Base-by-base conservation (phyloP, 2,888 invertebrate species). In the Agriotes lineatus region DNA sequence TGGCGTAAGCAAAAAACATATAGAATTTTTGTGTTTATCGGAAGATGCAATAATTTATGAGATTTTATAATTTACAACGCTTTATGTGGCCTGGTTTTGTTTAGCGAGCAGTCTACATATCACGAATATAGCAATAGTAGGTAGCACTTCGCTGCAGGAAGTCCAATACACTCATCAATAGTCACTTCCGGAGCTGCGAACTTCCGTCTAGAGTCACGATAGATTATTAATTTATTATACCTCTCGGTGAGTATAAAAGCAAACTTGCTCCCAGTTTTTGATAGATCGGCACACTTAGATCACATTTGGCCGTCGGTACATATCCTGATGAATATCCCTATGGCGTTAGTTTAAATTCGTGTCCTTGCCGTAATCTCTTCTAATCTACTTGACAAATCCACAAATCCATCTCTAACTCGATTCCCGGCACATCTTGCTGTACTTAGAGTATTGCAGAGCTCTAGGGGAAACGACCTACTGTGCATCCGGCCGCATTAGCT, bases 131-230 rank as follows among this genome's bases (percentile, higher is more conserved):
- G 64, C 48, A 30, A 57, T 50, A 50, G 66, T 58, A 64, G 67
- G 22, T 48, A 69, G 64, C 66, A 65, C 69, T 73, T 69, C 58
- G 61, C 52, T 54, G 63, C 66, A 61, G 69, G 72, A 71, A 64
- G 67, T 62, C 59, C 67, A 71, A 73, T 71, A 71, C 62, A 71
- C 62, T 69, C 58, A 64, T 67, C 71, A 65, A 73, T 73, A 59
- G 56, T 67, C 48, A 57, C 61, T 67, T 73, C 73, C 71, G 37
- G 56, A 19, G 58, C 50, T 33, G 48, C 37, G 63, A 59, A 33
- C 59, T 68, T 58, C 68, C 62, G 62, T 58, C 62, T 68, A 50
- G 58, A 57, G 16, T 62, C n/a, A 57, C 22, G 25, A 66, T 66
- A 42, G 12, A 35, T 44, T 37, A 68, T 63, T 68, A 68, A 59